Base-by-base conservation (phyloP, 2,888 invertebrate species). In the Conchocele bisecta region DNA sequence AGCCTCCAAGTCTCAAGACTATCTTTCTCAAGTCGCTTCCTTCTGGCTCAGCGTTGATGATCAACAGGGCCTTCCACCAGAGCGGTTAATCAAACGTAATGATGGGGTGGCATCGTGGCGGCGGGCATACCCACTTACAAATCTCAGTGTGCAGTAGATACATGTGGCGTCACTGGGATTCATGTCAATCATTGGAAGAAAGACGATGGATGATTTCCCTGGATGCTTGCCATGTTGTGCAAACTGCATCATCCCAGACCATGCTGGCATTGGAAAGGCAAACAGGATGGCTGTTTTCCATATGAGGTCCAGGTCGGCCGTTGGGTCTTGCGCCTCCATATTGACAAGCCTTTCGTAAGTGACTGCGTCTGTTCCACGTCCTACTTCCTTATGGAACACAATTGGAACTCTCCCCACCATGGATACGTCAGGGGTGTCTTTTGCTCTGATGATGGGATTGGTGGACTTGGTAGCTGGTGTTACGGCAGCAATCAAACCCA, bases 211-310 rank as follows among this genome's bases (percentile, higher is more conserved):
- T 15, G 76, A 68, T 48, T 75, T 61, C 2, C 81, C 83, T 24
- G 75, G 77, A 51, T 74, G 64, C 4, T 46, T 33, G n/a, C 74
- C 77, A 48, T 48, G 3, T 11, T 69, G 39, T 0, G 61, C 29
- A 11, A 29, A 28, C 57, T 83, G 79, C 81, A 80, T 82, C 9
- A 67, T 42, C 11, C 76, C 80, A 17, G 75, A 75, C 80, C 82
- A 82, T 9, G 37, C 50, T 11, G 75, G 79, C n/a, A n/a, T n/a
- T n/a, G n/a, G n/a, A n/a, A n/a, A n/a, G n/a, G n/a, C n/a, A n/a
- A n/a, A n/a, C n/a, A n/a, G n/a, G n/a, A n/a, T n/a, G n/a, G n/a
- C n/a, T n/a, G n/a, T n/a, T n/a, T n/a, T n/a, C n/a, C n/a, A n/a
- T n/a, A n/a, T n/a, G n/a, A n/a, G n/a, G n/a, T n/a, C n/a, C n/a